Conservation (phyloP, 2,888 invertebrate species). For the Temnothorax unifasciatus region DNA sequence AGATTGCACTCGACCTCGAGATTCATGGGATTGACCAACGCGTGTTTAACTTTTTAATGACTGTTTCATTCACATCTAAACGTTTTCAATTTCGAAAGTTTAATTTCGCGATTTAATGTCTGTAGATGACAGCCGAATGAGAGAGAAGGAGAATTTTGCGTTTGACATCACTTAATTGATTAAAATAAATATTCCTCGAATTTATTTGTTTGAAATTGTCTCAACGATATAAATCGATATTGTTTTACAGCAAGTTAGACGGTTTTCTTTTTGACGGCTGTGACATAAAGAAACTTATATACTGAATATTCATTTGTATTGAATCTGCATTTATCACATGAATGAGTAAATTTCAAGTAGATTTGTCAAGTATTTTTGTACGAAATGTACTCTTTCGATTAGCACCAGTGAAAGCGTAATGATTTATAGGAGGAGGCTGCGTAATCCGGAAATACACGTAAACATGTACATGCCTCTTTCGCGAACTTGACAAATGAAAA, state of each 20-base stretch:
- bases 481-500: not conserved
- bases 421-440: not conserved
- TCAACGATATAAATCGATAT: not conserved
- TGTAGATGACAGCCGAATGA: not conserved
- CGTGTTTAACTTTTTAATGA: not conserved
- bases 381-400: constrained; percentile 5
- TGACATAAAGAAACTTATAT: not conserved
- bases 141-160: not conserved
- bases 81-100: not conserved
- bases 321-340: not conserved
- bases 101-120: not conserved
- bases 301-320: not conserved
- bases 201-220: not conserved
- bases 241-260: not conserved
- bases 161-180: not conserved
- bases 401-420: constrained; percentile 1
- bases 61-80: not conserved
- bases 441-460: not conserved
- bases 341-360: not conserved
- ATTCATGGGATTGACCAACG: not conserved
- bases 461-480: not conserved
- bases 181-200: not conserved
- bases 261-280: not conserved
- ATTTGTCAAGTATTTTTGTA: not conserved
- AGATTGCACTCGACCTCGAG: not conserved